A percentile compares a stretch with the other conserved stretches of the same genome.
phyloP scores from a whole-genome alignment of 2,797 vertebrate genomes.

The Cygnus olor region DNA sequence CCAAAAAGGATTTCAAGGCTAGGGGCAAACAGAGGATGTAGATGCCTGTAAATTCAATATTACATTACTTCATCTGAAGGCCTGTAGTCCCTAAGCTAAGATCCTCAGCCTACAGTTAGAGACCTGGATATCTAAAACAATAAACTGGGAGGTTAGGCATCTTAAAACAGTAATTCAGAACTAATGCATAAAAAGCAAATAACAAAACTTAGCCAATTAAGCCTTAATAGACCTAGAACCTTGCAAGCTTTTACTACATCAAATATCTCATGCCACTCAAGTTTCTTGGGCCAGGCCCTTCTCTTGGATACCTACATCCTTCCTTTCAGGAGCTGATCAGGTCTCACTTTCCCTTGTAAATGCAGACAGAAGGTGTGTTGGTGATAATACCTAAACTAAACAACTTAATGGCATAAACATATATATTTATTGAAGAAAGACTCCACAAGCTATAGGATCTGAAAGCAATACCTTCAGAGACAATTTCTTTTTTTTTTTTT shows the following conservation, averaged over 20 bases:
- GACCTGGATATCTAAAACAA: background rate
- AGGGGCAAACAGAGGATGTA: background rate
- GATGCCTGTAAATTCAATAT: background rate
- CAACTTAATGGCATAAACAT: background rate
- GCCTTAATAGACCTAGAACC: background rate
- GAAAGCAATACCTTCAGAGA: background rate
- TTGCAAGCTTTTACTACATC: background rate
- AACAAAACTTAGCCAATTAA: background rate
- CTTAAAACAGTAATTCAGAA: background rate
- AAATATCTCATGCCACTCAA: background rate
- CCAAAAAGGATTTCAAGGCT: background rate
- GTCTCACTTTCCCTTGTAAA: background rate
- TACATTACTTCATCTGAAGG: background rate
- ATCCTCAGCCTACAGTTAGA: background rate
- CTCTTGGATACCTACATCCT: background rate
- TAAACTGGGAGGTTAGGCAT: background rate
- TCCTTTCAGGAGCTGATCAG: background rate
- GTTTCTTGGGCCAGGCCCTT: background rate
- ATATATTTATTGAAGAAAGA: background rate
- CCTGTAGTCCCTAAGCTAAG: background rate
- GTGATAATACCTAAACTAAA: background rate
- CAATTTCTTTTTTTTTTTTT: background rate
- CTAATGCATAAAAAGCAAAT: background rate
- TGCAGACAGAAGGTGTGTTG: background rate
- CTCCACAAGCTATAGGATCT: background rate